Evolutionary conservation across 2,888 invertebrate species (phyloP), one percentile per base, ranked within the genome.

Genomic region (Agrilus biguttatus): DNA sequence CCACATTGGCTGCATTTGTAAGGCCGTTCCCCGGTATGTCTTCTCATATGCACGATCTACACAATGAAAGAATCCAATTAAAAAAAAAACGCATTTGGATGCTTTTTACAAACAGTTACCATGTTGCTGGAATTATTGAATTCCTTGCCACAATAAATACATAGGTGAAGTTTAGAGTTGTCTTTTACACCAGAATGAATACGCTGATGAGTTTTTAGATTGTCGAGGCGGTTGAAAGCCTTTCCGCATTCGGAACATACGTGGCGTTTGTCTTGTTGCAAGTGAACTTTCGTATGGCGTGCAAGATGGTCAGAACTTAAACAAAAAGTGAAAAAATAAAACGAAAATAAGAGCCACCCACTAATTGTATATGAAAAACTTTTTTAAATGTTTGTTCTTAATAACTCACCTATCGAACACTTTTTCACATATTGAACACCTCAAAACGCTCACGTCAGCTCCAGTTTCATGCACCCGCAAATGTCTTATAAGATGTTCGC

Each of bases 231-330:
- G 51, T 69, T 70, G 55, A 81, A 82, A 6, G 71, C 69, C 58
- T 77, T 77, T 28, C 72, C 73, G 53, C 82, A 82, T 5, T 73
- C 72, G 28, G 72, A 70, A 57, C 81, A 82, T 38, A 74, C 69
- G 49, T 67, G 67, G 23, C 66, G 49, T 46, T 67, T 67, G 45
- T 67, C 67, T 49, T 66, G 64, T 42, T 63, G 55, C 36, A 67
- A 49, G 57, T 81, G 80, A n/a, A 74, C 65, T 52, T 75, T 76
- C 17, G 72, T 71, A 59, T 82, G 82, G 40, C 77, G 72, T 1
- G 74, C 74, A 8, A 82, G 65, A 53, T 76, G 72, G 49, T 79
- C 80, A 40, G 75, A 73, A 60, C 80, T 78, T 58, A 61, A 43
- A 14, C 14, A 33, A 40, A 23, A 32, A 37, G 19, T 2, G 17